Evolutionary conservation across 2,113 vertebrate species (phyloP).

Genomic region (Verasper variegatus): DNA sequence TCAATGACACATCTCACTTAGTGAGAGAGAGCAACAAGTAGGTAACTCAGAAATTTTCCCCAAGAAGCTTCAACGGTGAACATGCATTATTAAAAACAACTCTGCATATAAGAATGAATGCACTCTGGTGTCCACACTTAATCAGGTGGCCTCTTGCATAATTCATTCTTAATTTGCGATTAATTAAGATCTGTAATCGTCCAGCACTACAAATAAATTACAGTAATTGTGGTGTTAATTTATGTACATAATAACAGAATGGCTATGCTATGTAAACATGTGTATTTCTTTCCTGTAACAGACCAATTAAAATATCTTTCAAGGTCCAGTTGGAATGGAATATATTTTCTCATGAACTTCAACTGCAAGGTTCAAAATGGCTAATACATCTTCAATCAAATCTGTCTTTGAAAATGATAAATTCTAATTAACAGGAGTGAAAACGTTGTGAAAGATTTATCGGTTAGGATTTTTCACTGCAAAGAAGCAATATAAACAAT

Average conservation of each 20-base stretch:
- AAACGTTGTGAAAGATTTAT: background rate
- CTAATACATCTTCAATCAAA: background rate
- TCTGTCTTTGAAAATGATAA: background rate
- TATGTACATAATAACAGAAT: constrained; percentile 27
- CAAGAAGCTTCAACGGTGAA: constrained; percentile 10
- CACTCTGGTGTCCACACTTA: constrained; percentile 12
- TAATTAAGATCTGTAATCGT: constrained; percentile 19
- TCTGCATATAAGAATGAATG: background rate
- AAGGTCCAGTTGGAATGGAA: background rate
- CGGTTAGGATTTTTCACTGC: background rate
- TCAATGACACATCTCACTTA: constrained; percentile 17
- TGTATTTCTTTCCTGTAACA: background rate
- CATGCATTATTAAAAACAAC: constrained; percentile 36
- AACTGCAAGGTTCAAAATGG: background rate
- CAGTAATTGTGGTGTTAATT: constrained; percentile 28
- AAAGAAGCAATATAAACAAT: background rate
- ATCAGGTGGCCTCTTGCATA: constrained; percentile 29
- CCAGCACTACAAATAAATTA: constrained; percentile 13
- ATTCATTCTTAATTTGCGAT: constrained; percentile 39
- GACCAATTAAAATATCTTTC: constrained; percentile 13
- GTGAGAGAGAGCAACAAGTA: constrained; percentile 18
- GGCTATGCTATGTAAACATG: constrained; percentile 29
- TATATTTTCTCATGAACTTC: background rate
- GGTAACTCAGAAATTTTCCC: background rate
- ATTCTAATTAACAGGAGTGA: background rate